Evolutionary conservation across 2,797 vertebrate species (phyloP).

Genomic region (Phylloscopus collybita): DNA sequence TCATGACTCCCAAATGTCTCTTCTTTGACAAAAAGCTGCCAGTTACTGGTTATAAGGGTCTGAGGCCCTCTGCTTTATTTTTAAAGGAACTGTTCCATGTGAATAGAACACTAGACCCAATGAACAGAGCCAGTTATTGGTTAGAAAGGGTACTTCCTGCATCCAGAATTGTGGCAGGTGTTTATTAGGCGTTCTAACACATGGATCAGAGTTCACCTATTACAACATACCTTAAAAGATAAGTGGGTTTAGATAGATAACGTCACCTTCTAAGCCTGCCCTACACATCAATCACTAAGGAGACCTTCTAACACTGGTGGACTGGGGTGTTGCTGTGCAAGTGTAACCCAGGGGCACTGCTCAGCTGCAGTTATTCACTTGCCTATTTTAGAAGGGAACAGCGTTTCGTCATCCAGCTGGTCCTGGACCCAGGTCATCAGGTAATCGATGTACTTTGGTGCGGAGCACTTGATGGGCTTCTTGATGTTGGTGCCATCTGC

Average conservation of each 20-base stretch:
- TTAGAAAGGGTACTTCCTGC: not conserved
- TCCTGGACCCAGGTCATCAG: conserved; percentile 99
- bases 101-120: not conserved
- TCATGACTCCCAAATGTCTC: not conserved
- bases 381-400: conserved; percentile 99
- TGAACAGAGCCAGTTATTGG: not conserved
- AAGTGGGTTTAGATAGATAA: not conserved
- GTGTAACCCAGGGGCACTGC: not conserved
- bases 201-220: not conserved
- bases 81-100: not conserved
- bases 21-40: not conserved
- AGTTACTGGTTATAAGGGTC: not conserved
- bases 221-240: not conserved
- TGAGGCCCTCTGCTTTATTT: not conserved
- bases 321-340: not conserved
- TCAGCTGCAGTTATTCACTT: not conserved
- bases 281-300: not conserved
- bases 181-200: not conserved
- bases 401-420: conserved; percentile 96
- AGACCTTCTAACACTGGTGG: not conserved
- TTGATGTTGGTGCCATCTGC: conserved; percentile 99
- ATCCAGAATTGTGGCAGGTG: not conserved
- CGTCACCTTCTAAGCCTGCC: not conserved
- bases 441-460: conserved; percentile 98
- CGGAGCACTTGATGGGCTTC: conserved; percentile 98